Evolutionary conservation across 2,888 invertebrate genomes (phyloP).

Genomic region (Eupithecia centaureata): DNA sequence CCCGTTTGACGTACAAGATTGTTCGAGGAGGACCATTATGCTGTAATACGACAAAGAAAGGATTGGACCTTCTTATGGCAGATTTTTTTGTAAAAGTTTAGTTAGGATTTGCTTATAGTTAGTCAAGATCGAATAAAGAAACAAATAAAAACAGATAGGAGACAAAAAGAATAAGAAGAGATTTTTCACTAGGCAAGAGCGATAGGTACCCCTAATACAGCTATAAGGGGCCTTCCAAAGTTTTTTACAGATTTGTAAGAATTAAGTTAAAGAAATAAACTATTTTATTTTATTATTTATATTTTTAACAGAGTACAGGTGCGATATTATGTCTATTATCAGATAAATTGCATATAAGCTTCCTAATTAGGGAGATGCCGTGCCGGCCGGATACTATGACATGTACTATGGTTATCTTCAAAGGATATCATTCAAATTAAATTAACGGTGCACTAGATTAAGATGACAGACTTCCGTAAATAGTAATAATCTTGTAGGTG

Average conservation of each 20-base stretch:
- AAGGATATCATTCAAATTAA: background rate
- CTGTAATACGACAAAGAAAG: conserved; percentile 15
- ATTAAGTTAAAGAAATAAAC: no score
- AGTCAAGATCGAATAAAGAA: no score
- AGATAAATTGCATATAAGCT: background rate
- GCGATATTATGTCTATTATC: background rate
- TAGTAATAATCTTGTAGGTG: no score
- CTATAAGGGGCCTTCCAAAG: no score
- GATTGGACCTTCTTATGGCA: background rate
- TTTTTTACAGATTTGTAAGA: no score
- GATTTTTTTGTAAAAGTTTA: no score
- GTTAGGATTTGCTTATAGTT: no score
- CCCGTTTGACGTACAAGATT: conserved; percentile 38
- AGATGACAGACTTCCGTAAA: background rate
- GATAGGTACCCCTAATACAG: no score
- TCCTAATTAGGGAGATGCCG: background rate
- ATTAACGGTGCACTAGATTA: background rate
- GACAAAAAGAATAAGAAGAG: no score
- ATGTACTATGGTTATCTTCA: background rate
- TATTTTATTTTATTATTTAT: no score
- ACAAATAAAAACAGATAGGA: no score
- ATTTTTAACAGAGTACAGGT: background rate
- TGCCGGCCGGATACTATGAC: background rate
- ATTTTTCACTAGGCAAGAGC: no score
- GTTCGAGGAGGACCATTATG: conserved; percentile 24